Conservation (phyloP, 2,888 invertebrate species). For the Cantharis nigra region DNA sequence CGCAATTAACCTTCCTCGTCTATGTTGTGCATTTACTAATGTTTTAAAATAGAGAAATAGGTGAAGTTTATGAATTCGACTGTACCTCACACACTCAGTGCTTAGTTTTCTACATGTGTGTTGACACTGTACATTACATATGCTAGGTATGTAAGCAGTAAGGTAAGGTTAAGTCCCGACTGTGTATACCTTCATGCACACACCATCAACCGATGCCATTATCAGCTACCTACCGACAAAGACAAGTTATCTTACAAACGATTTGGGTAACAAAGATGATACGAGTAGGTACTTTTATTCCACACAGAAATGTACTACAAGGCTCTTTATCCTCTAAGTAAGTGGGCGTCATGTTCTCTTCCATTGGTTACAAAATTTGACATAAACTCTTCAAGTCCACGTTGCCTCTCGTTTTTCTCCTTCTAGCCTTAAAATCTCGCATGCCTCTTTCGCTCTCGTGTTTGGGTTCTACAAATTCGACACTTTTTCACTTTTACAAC, state of each 20-base stretch:
- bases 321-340: slow-evolving; percentile 31
- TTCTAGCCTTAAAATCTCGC: slow-evolving; percentile 4
- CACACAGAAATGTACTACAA: slow-evolving; percentile 28
- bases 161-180: slow-evolving; percentile 52
- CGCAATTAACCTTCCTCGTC: slow-evolving; percentile 14
- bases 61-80: slow-evolving; percentile 19
- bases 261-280: slow-evolving; percentile 24
- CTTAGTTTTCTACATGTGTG: slow-evolving; percentile 49
- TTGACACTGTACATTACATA: slow-evolving; percentile 46
- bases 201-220: slow-evolving; percentile 53
- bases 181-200: slow-evolving; percentile 42
- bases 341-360: slow-evolving; percentile 18
- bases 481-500: slow-evolving; percentile 15
- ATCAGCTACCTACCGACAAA: slow-evolving; percentile 53
- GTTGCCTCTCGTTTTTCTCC: slow-evolving; percentile 18
- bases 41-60: not conserved
- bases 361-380: slow-evolving; percentile 23
- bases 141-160: slow-evolving; percentile 45
- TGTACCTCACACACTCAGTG: slow-evolving; percentile 53
- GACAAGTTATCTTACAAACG: slow-evolving; percentile 37
- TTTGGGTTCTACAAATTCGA: slow-evolving; percentile 4
- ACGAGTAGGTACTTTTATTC: slow-evolving; percentile 26
- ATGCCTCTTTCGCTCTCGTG: slow-evolving; percentile 9
- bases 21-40: not conserved
- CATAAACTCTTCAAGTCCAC: slow-evolving; percentile 28